phyloP scores from a whole-genome alignment of 2,888 invertebrate species.

The Clivina fossor region DNA sequence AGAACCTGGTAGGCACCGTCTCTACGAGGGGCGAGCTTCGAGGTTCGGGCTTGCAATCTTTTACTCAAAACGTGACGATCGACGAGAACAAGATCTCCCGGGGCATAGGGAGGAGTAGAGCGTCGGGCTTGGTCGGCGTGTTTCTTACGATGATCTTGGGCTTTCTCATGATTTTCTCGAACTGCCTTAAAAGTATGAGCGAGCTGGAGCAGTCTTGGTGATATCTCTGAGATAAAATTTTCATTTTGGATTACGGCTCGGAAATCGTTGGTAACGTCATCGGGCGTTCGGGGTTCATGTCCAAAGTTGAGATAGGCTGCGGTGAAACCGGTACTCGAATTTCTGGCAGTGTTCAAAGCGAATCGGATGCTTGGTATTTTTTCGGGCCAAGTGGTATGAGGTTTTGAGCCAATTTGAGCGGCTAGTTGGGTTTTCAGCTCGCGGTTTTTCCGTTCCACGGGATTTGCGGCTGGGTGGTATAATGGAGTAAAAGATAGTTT shows the following conservation, averaged over 20 bases:
- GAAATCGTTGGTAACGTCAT: not conserved
- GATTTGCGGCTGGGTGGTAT: not conserved
- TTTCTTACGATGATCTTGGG: no score
- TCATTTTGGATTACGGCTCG: not conserved
- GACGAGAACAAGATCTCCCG: no score
- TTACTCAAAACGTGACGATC: no score
- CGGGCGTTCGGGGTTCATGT: not conserved
- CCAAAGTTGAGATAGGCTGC: not conserved
- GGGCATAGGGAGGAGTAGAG: no score
- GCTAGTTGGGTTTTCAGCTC: not conserved
- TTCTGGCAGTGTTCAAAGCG: not conserved
- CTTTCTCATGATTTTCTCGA: not conserved
- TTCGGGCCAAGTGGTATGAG: not conserved
- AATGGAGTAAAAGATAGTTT: conserved; percentile 40
- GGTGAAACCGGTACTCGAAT: not conserved
- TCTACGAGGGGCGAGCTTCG: no score
- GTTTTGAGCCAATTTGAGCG: not conserved
- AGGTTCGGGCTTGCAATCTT: no score
- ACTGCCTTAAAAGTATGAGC: not conserved
- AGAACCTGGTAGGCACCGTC: no score
- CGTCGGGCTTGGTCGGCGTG: no score
- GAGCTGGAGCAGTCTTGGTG: no score
- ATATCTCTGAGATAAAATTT: not conserved
- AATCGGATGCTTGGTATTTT: not conserved
- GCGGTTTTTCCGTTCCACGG: not conserved